These are phyloP conservation scores for Pseudomugil tenellus DNA, from an alignment of 2,797 vertebrate species.

Conservation along the genomic window DNA sequence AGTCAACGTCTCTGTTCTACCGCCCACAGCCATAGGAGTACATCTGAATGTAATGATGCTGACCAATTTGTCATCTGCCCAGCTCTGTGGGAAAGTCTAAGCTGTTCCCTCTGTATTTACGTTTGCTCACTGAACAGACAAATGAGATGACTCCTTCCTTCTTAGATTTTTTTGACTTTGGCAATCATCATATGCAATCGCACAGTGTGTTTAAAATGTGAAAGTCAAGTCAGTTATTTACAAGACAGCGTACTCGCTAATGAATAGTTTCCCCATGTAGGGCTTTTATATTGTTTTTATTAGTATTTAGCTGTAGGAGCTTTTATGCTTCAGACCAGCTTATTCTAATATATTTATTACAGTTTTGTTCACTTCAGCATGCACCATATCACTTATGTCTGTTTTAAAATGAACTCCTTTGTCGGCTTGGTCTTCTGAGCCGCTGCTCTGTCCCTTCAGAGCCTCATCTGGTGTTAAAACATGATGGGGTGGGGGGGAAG, in stretches of 20 bases:
- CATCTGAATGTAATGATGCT: slow-evolving; percentile 38
- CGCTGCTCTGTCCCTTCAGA: slow-evolving; percentile 20
- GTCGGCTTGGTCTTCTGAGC: slow-evolving; percentile 8
- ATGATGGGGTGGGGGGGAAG: slow-evolving; percentile 45
- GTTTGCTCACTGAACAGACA: slow-evolving; percentile 28
- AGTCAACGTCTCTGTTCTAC: slow-evolving; percentile 14
- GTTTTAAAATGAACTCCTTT: too few species aligned
- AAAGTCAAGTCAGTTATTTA: slow-evolving; percentile 53
- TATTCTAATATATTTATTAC: slow-evolving; percentile 40
- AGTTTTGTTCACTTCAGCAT: slow-evolving; percentile 37
- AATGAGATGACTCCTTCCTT: slow-evolving; percentile 21
- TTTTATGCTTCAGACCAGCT: slow-evolving; percentile 26
- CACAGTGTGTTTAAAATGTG: slow-evolving; percentile 43
- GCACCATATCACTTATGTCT: slow-evolving; percentile 43
- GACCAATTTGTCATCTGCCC: slow-evolving; percentile 34
- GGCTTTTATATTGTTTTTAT: slow-evolving; percentile 41
- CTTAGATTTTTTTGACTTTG: slow-evolving; percentile 10
- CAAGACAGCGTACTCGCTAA: slow-evolving; percentile 34
- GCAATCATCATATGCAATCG: slow-evolving; percentile 19
- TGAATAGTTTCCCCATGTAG: slow-evolving; percentile 8
- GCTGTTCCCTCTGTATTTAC: slow-evolving; percentile 24
- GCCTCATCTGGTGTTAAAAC: slow-evolving; percentile 44
- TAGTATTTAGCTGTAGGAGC: slow-evolving; percentile 31
- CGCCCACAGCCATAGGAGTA: slow-evolving; percentile 16
- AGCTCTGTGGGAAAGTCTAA: slow-evolving; percentile 55